Conservation (phyloP, 2,888 invertebrate species). For the Cyrtodaria siliqua region DNA sequence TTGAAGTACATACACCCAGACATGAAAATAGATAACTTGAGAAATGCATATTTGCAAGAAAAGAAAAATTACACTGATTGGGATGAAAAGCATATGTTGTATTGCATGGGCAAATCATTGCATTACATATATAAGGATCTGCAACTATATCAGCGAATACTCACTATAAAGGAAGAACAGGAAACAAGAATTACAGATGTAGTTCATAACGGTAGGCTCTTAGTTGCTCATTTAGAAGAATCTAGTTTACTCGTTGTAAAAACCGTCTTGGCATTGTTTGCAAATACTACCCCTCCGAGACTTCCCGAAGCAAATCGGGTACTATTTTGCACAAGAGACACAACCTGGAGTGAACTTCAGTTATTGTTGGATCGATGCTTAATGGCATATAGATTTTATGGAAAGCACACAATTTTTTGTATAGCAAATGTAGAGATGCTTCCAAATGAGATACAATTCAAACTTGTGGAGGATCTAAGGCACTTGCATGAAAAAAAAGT, state of each 20-base stretch:
- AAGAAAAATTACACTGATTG: neutral
- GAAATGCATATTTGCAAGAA: neutral
- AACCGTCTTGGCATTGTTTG: conserved; percentile 53
- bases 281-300: conserved; percentile 42
- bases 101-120: conserved; percentile 30
- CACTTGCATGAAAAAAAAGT: conserved; percentile 1
- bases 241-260: conserved; percentile 43
- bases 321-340: conserved; percentile 52
- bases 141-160: neutral
- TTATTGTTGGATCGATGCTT: conserved; percentile 53
- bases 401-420: conserved; percentile 33
- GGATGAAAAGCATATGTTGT: conserved; percentile 3
- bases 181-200: conserved; percentile 37
- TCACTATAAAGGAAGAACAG: neutral
- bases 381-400: neutral
- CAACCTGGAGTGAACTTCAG: conserved; percentile 51
- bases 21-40: conserved; percentile 1
- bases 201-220: conserved; percentile 47
- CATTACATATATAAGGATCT: conserved; percentile 7
- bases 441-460: conserved; percentile 43
- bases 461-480: conserved; percentile 34
- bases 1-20: conserved; percentile 48
- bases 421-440: conserved; percentile 58
- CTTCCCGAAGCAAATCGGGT: conserved; percentile 57
- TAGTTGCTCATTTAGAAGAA: conserved; percentile 51